Conservation (phyloP, 1,140 invertebrate species). For the Polyergus mexicanus region DNA sequence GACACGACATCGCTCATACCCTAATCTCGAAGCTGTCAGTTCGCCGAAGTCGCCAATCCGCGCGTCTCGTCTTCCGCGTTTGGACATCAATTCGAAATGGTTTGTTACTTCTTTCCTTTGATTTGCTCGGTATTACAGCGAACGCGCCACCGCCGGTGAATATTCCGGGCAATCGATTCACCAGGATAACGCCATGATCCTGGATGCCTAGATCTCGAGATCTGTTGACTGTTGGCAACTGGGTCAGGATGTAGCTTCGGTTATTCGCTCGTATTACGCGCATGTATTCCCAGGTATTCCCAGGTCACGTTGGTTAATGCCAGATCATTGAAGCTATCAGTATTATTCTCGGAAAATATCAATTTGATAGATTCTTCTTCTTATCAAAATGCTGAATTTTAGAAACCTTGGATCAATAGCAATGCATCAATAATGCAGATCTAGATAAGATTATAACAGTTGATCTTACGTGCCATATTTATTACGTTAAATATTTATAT, state of each 20-base stretch:
- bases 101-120: slow-evolving; percentile 37
- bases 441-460: not conserved
- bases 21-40: not conserved
- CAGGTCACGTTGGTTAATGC: slow-evolving; percentile 12
- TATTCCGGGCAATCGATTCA: slow-evolving; percentile 31
- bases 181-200: not conserved
- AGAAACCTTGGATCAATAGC: no score
- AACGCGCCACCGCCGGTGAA: slow-evolving; percentile 3
- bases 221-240: slow-evolving; percentile 18
- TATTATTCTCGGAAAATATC: not conserved
- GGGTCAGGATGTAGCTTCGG: not conserved
- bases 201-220: slow-evolving; percentile 7
- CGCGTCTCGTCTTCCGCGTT: not conserved
- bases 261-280: slow-evolving; percentile 12
- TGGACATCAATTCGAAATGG: slow-evolving; percentile 35
- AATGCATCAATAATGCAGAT: not conserved
- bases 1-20: not conserved
- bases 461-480: no score
- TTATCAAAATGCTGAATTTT: not conserved
- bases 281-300: slow-evolving; percentile 24
- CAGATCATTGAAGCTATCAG: slow-evolving; percentile 8
- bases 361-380: not conserved
- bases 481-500: not conserved
- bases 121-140: not conserved
- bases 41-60: not conserved